A percentile compares a stretch with the other conserved stretches of the same genome.
phyloP scores from a whole-genome alignment of 2,888 invertebrate species.

The Mesorhabditis sp. region DNA sequence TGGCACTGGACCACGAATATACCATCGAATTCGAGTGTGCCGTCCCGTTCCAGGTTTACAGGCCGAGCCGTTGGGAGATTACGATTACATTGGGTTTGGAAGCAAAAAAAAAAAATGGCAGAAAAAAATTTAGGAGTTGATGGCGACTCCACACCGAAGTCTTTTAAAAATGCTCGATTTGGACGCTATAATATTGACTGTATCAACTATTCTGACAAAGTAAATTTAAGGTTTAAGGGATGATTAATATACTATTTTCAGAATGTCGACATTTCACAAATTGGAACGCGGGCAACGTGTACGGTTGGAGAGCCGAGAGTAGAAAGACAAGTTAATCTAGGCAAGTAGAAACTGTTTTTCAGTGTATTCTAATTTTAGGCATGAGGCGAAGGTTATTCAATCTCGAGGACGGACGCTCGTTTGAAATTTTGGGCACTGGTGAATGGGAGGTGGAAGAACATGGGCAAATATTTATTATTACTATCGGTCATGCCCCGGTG shows the following conservation, averaged over 20 bases:
- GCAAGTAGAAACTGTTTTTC: not conserved
- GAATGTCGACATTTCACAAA: not conserved
- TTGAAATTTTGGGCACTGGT: not conserved
- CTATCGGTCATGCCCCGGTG: not conserved
- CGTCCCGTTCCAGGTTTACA: constrained; percentile 2
- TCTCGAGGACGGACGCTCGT: constrained; percentile 1
- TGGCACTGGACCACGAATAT: not conserved
- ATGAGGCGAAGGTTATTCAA: not conserved
- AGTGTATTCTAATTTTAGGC: not conserved
- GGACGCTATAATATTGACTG: not conserved
- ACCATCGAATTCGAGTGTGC: not conserved
- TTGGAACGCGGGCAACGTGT: not conserved
- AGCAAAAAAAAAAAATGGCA: not conserved
- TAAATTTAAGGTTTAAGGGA: not conserved
- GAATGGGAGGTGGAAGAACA: not conserved
- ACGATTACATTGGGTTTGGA: constrained; percentile 4
- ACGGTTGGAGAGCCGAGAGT: not conserved
- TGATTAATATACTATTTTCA: not conserved
- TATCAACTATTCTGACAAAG: not conserved
- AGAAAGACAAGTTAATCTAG: constrained; percentile 1
- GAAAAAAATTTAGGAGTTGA: not conserved
- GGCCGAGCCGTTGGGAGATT: not conserved
- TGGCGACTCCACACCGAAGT: not conserved
- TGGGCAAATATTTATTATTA: not conserved
- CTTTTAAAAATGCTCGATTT: not conserved